Conservation (phyloP, 2,113 vertebrate genomes). For the Tragelaphus buxtoni region DNA sequence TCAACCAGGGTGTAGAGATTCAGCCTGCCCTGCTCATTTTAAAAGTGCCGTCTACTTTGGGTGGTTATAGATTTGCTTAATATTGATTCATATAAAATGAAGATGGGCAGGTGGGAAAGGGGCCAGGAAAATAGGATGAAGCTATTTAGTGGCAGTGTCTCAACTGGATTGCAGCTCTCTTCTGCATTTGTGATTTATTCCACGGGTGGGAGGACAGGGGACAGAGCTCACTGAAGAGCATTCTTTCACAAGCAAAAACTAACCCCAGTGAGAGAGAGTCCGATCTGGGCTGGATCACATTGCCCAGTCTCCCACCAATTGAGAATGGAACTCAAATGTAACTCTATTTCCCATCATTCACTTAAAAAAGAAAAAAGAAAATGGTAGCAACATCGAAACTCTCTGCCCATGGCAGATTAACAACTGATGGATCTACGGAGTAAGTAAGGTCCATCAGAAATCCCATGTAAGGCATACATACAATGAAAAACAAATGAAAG, state of each 20-base stretch:
- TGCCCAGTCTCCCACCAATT: constrained; percentile 60
- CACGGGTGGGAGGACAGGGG: constrained; percentile 70
- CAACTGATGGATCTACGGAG: background rate
- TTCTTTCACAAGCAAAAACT: constrained; percentile 76
- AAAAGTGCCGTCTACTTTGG: constrained; percentile 65
- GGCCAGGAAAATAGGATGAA: constrained; percentile 74
- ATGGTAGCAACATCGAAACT: background rate
- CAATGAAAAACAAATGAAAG: background rate
- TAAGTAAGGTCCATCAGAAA: background rate
- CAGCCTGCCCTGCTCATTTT: constrained; percentile 69
- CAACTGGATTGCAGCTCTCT: constrained; percentile 67
- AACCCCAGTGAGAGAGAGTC: constrained; percentile 51
- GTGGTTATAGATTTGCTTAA: constrained; percentile 70
- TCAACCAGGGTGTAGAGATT: constrained; percentile 62
- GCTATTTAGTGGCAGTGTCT: constrained; percentile 73
- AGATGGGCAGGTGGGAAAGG: constrained; percentile 72
- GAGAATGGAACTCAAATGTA: constrained; percentile 39
- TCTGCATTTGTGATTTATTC: constrained; percentile 77
- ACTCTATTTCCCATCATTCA: background rate
- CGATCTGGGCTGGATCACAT: constrained; percentile 61
- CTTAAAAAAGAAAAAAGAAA: background rate
- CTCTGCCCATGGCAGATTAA: background rate
- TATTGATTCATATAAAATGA: constrained; percentile 67
- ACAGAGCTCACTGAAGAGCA: constrained; percentile 69
- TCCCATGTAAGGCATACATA: background rate